Evolutionary conservation across 2,113 vertebrate genomes (phyloP), one percentile per base, ranked within the genome.

Genomic region (Merops nubicus): DNA sequence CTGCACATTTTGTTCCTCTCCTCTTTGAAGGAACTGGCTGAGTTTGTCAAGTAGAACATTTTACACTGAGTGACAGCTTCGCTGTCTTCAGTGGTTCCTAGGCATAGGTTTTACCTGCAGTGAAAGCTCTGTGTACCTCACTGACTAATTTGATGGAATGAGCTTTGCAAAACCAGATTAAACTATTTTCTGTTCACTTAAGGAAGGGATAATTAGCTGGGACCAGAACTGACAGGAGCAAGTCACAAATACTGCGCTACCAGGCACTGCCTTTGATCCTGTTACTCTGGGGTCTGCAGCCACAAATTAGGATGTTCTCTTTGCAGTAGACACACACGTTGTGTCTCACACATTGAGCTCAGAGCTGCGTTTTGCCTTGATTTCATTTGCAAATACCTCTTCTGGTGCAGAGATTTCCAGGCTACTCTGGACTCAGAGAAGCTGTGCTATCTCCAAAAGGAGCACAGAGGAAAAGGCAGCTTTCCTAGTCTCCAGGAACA

Each of bases 181-280:
- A 91, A 69, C 57, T 42, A 15, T 84, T 93, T 88, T 65, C 57
- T 4, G 0, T 86, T 83, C 53, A 26, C 62, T 47, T 83, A 73
- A 62, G 64, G 79, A 87, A 92, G 47, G 81, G 77, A 82, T 94
- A 95, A 96, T 96, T 96, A 96, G 36, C 79, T 94, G 85, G 88
- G 75, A 95, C 76, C 75, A 72, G 67, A 95, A 87, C 56, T 94
- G 88, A 75, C 36, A 57, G 62, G 62, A 88, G 72, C 60, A 91
- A 94, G 84, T 78, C 73, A 68, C 74, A 81, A 72, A 78, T 29
- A 23, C 21, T 57, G 47, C 0, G 1, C 51, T 89, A 87, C 87
- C 83, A 94, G 88, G 38, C 5, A 2, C 70, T 90, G 91, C 57
- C 42, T 93, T 93, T 94, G 84, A 83, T 74, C 2, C 5, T 51